A percentile compares a stretch with the other conserved stretches of the same genome.
Evolutionary conservation across 2,113 vertebrate species (phyloP).

Genomic region (Pseudopipra pipra): DNA sequence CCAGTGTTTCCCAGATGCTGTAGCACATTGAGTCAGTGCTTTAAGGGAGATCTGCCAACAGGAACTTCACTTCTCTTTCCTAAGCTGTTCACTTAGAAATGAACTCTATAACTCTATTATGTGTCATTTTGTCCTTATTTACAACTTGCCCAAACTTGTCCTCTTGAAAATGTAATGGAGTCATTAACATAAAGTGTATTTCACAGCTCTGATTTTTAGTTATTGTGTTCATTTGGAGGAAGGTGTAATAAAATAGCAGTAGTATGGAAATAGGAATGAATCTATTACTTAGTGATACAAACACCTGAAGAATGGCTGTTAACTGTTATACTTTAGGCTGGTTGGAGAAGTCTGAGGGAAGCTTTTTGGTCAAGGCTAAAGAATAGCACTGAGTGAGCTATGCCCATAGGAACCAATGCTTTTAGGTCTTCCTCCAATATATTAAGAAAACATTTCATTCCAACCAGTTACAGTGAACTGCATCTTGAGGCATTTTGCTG

Average conservation of each 20-base stretch:
- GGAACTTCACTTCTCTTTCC: not conserved
- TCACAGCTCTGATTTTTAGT: not conserved
- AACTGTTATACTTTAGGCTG: not conserved
- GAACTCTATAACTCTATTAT: not conserved
- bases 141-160: not conserved
- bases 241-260: not conserved
- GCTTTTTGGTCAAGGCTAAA: not conserved
- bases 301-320: not conserved
- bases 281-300: not conserved
- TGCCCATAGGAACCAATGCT: not conserved
- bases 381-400: not conserved
- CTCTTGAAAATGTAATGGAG: not conserved
- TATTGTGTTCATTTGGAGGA: not conserved
- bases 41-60: not conserved
- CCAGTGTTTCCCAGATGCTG: not conserved
- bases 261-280: not conserved
- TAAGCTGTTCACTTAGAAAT: not conserved
- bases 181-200: not conserved
- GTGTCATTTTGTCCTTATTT: not conserved
- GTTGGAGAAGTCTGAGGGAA: not conserved
- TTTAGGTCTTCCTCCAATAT: constrained; percentile 14
- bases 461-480: not conserved
- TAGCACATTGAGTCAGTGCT: not conserved
- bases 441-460: constrained; percentile 33
- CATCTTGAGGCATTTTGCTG: not conserved